Percentiles rank a stretch among this genome's conserved stretches.
phyloP scores from a whole-genome alignment of 2,888 invertebrate genomes.

The Phanerotoma sp. region DNA sequence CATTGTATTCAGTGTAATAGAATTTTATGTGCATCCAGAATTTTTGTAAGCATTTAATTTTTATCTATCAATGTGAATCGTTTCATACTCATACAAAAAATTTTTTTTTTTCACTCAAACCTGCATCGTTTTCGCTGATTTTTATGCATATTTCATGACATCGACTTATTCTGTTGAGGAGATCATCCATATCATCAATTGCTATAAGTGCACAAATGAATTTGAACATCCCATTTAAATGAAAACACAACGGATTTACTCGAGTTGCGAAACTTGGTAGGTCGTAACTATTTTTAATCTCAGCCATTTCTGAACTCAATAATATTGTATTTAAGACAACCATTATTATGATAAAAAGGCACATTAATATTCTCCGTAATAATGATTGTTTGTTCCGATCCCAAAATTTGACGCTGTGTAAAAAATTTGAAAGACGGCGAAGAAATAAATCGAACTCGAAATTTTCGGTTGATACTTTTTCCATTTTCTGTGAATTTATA shows the following conservation, averaged over 20 bases:
- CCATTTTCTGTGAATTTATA: too few species aligned
- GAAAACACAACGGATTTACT: constrained; percentile 33
- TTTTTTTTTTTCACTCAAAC: constrained; percentile 6
- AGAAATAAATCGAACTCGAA: too few species aligned
- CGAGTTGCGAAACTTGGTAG: constrained; percentile 32
- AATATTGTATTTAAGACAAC: too few species aligned
- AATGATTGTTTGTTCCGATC: too few species aligned
- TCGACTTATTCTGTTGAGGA: constrained; percentile 29
- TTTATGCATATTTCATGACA: constrained; percentile 35
- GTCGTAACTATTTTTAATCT: constrained; percentile 25
- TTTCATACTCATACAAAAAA: not conserved
- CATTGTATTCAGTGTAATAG: too few species aligned
- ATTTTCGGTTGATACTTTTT: too few species aligned
- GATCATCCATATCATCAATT: constrained; percentile 22
- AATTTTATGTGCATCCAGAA: too few species aligned
- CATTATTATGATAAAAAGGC: too few species aligned
- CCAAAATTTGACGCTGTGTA: constrained; percentile 36
- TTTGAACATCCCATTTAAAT: constrained; percentile 37
- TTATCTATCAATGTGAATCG: too few species aligned
- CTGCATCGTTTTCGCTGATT: constrained; percentile 28
- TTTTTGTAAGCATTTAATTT: too few species aligned
- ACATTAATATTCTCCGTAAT: too few species aligned
- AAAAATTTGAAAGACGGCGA: too few species aligned
- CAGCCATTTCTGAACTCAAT: constrained; percentile 30
- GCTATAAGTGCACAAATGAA: constrained; percentile 37